Evolutionary conservation across 2,113 vertebrate species (phyloP).

Genomic region (Tyrannus savana): DNA sequence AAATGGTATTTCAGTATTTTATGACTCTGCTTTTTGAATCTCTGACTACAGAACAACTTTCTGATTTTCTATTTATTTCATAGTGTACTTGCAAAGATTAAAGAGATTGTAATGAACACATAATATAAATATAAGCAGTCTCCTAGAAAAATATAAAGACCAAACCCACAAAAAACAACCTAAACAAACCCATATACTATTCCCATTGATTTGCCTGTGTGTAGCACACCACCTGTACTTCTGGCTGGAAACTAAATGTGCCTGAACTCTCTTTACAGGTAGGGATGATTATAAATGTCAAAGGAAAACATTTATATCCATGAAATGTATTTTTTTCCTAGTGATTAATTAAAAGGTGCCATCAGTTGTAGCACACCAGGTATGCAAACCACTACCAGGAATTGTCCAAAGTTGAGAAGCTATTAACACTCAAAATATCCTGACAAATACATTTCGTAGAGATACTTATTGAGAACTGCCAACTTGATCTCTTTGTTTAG

Average conservation of each 20-base stretch:
- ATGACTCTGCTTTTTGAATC: neutral
- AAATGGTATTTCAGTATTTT: neutral
- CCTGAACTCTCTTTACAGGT: neutral
- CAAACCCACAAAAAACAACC: neutral
- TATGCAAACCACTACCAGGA: neutral
- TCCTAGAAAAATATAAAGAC: neutral
- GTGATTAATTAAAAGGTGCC: neutral
- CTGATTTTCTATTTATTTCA: neutral
- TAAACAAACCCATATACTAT: neutral
- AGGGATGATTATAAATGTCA: neutral
- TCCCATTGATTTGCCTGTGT: neutral
- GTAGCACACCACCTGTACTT: fast-evolving
- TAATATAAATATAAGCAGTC: neutral
- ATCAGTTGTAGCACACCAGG: neutral
- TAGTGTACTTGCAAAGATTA: neutral
- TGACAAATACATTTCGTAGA: neutral
- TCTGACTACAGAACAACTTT: neutral
- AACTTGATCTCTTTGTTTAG: no score
- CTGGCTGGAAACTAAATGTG: neutral
- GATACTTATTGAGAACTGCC: neutral
- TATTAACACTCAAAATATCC: neutral
- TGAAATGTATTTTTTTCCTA: fast-evolving
- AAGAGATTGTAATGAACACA: fast-evolving
- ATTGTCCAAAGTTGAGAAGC: neutral
- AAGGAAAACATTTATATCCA: fast-evolving